Percentiles rank a stretch among this genome's conserved stretches.
Evolutionary conservation across 2,888 invertebrate species (phyloP).

Genomic region (Athalia circularis): DNA sequence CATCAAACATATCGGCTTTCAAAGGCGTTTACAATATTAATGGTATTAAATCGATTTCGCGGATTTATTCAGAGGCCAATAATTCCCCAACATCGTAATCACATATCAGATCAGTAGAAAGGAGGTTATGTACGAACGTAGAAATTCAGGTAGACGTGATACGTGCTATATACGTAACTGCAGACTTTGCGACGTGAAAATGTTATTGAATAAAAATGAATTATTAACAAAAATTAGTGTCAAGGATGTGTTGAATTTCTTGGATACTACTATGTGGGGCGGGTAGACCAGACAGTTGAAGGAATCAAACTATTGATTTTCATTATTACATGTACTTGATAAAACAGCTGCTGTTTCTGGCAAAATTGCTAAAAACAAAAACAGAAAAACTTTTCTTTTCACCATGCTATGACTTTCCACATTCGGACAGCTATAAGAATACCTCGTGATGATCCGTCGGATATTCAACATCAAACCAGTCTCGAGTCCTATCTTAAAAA

Average conservation of each 20-base stretch:
- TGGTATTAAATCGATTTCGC: conserved; percentile 27
- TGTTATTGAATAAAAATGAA: not conserved
- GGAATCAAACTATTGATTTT: not conserved
- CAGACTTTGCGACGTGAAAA: too few species aligned
- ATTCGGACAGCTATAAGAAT: too few species aligned
- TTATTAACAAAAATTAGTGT: not conserved
- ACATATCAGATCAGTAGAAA: conserved; percentile 27
- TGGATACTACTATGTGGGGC: not conserved
- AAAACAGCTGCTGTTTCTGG: not conserved
- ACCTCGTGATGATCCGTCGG: too few species aligned
- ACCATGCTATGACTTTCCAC: too few species aligned
- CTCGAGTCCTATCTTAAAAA: too few species aligned
- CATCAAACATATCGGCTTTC: conserved; percentile 32
- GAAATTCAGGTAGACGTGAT: not conserved
- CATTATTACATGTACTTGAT: conserved; percentile 3
- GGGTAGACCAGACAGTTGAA: not conserved
- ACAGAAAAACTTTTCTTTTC: not conserved
- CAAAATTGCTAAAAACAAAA: not conserved
- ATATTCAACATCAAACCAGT: too few species aligned
- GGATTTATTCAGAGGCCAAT: conserved; percentile 32
- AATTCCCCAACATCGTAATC: conserved; percentile 27
- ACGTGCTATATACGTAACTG: too few species aligned
- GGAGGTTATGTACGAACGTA: not conserved
- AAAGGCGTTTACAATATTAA: conserved; percentile 22
- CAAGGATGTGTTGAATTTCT: not conserved